phyloP scores from a whole-genome alignment of 1,140 invertebrate species.

The Aphelinus atriplicis region DNA sequence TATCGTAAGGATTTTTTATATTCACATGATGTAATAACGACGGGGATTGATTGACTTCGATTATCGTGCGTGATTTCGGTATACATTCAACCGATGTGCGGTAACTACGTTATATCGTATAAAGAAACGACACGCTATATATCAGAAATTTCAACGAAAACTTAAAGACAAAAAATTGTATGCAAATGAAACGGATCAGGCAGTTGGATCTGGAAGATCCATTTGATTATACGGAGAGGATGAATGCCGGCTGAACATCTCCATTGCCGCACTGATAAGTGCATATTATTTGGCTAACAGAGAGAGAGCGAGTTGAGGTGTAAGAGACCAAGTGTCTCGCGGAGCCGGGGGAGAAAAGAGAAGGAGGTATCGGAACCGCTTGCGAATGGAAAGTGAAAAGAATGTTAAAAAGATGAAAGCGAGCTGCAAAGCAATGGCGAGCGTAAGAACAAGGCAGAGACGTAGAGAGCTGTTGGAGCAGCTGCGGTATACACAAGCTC shows the following conservation, averaged over 20 bases:
- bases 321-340: background rate
- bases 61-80: no score
- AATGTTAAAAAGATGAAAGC: conserved; percentile 14
- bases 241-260: background rate
- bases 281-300: no score
- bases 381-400: conserved; percentile 12
- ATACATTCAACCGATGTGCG: no score
- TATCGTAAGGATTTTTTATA: no score
- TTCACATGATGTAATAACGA: no score
- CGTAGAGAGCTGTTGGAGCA: background rate
- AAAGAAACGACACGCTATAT: no score
- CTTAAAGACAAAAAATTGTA: no score
- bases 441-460: background rate
- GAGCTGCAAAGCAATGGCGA: background rate
- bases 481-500: background rate
- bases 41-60: no score
- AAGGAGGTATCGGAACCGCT: background rate
- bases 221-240: background rate
- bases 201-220: background rate
- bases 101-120: no score
- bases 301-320: background rate
- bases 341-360: background rate
- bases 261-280: no score
- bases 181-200: no score
- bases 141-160: no score